Percentiles rank a stretch among this genome's conserved stretches.
phyloP scores from a whole-genome alignment of 2,888 invertebrate genomes.

The Cecidostiba fungosa region DNA sequence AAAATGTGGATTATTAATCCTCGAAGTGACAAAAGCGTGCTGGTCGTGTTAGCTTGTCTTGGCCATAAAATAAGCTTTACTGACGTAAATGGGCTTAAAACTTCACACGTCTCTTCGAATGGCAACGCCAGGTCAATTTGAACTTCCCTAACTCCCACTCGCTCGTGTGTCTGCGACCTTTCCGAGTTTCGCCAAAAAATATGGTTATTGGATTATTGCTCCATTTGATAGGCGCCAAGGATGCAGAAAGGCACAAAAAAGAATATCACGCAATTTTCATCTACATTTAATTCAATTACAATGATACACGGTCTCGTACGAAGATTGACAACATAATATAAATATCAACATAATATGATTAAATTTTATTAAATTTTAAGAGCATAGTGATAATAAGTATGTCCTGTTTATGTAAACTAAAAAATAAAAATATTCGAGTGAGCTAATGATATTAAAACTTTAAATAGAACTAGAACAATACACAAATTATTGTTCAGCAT shows the following conservation, averaged over 20 bases:
- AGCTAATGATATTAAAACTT: not conserved
- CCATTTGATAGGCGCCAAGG: not conserved
- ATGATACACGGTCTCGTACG: too few relatives aligned
- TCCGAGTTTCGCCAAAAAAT: not conserved
- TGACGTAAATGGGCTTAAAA: slow-evolving; percentile 51
- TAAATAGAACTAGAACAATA: not conserved
- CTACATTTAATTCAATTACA: too few relatives aligned
- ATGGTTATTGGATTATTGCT: not conserved
- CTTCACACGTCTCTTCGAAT: slow-evolving; percentile 34
- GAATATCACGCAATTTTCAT: too few relatives aligned
- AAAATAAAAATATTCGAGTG: too few relatives aligned
- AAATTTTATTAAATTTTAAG: too few relatives aligned
- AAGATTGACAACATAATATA: too few relatives aligned
- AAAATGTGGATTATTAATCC: slow-evolving; percentile 42
- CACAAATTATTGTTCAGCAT: not conserved
- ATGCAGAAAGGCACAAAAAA: too few relatives aligned
- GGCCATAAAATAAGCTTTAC: slow-evolving; percentile 49
- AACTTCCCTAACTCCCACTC: slow-evolving; percentile 28
- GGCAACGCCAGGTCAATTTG: slow-evolving; percentile 35
- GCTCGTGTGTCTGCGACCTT: not conserved
- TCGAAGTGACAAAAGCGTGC: slow-evolving; percentile 27
- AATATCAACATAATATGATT: too few relatives aligned
- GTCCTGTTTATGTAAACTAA: too few relatives aligned
- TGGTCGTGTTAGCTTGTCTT: slow-evolving; percentile 31
- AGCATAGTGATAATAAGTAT: too few relatives aligned